Percentiles rank a stretch among this genome's conserved stretches.
phyloP scores from a whole-genome alignment of 2,113 vertebrate species.

The Tragelaphus strepsiceros region DNA sequence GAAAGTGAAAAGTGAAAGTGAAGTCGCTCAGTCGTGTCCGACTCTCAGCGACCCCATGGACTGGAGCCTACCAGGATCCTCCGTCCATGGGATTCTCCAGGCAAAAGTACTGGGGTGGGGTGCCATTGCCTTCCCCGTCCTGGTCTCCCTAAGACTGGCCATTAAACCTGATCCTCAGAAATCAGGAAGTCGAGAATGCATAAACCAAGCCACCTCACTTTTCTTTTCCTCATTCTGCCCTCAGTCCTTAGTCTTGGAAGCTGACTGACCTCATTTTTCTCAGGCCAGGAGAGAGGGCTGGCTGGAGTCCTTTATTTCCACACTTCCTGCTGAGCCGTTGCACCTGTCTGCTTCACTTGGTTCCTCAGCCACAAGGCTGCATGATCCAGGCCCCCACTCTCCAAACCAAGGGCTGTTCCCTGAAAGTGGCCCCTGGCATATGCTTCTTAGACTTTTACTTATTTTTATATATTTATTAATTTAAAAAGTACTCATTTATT shows the following conservation, averaged over 20 bases:
- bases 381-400: not conserved
- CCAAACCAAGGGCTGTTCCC: not conserved
- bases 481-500: not conserved
- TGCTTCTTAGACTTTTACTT: not conserved
- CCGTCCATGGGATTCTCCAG: no score
- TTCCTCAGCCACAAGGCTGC: not conserved
- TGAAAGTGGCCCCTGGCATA: not conserved
- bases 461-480: not conserved
- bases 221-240: not conserved
- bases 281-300: not conserved
- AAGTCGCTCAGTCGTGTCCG: no score
- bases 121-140: no score
- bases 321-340: not conserved
- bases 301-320: not conserved
- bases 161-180: not conserved
- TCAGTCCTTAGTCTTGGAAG: not conserved
- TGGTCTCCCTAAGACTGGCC: not conserved
- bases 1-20: no score
- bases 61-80: no score
- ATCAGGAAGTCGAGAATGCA: not conserved
- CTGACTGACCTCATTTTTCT: not conserved
- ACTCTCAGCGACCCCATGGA: no score
- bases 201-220: not conserved
- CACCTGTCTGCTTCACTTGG: not conserved
- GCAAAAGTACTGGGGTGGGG: no score